phyloP scores from a whole-genome alignment of 2,888 invertebrate genomes.

The Plebejus anna region DNA sequence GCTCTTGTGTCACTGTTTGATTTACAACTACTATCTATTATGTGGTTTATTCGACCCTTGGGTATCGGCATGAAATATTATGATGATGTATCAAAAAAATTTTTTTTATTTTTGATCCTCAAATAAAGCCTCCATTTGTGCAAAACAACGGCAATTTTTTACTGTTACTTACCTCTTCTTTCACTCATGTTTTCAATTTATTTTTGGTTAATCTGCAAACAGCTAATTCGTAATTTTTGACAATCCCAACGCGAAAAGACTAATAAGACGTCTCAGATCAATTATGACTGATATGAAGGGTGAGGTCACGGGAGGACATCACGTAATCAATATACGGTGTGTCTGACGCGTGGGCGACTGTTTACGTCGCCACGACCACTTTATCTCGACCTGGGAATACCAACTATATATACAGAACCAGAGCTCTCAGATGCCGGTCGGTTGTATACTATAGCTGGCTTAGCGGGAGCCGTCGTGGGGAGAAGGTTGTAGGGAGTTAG shows the following conservation, averaged over 20 bases:
- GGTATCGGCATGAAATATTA: background rate
- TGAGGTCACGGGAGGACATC: conserved; percentile 16
- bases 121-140: too few relatives aligned
- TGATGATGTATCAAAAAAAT: background rate
- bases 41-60: background rate
- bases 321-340: conserved; percentile 25
- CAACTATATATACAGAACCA: background rate
- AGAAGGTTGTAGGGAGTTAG: background rate
- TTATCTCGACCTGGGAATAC: background rate
- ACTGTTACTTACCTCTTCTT: background rate
- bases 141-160: background rate
- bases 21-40: background rate
- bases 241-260: background rate
- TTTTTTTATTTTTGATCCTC: too few relatives aligned
- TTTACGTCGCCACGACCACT: conserved; percentile 33
- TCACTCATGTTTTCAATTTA: too few relatives aligned
- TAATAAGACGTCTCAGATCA: background rate
- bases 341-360: conserved; percentile 37
- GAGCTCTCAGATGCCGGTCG: background rate
- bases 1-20: background rate
- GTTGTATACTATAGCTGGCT: background rate
- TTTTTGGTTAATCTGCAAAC: too few relatives aligned
- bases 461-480: background rate
- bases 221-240: background rate
- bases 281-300: conserved; percentile 11